Percentiles rank a stretch among this genome's conserved stretches.
phyloP scores from a whole-genome alignment of 2,113 vertebrate species.

The Gnathonemus echidnorhynchus region DNA sequence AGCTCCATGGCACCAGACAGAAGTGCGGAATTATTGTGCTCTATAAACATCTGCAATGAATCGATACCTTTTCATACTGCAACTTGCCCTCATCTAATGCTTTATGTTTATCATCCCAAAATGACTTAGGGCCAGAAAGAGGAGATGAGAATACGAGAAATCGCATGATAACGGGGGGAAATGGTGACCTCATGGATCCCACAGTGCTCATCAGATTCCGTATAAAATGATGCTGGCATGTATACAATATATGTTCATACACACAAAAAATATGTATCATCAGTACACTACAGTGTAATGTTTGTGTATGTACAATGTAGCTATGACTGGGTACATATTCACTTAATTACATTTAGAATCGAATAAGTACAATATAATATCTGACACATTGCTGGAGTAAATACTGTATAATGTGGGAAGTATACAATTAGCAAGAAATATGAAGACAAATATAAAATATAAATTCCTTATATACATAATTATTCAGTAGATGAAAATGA shows the following conservation, averaged over 20 bases:
- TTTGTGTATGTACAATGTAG: not conserved
- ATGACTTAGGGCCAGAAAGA: not conserved
- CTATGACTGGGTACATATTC: not conserved
- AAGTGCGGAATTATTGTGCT: not conserved
- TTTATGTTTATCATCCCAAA: not conserved
- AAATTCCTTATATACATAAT: no score
- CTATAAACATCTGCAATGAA: not conserved
- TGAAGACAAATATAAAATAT: no score
- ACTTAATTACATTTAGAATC: not conserved
- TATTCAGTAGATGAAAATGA: no score
- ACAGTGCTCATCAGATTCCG: not conserved
- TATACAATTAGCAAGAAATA: no score
- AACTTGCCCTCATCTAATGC: not conserved
- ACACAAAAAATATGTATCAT: not conserved
- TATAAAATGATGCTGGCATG: not conserved
- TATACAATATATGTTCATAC: not conserved
- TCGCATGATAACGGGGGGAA: not conserved
- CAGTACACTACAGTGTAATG: not conserved
- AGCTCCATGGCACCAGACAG: not conserved
- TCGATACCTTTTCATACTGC: not conserved
- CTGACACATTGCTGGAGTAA: not conserved
- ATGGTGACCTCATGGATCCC: not conserved
- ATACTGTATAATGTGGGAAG: no score
- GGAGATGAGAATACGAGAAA: not conserved
- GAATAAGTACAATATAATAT: not conserved